Conservation (phyloP, 2,797 vertebrate genomes). For the Apogon talboti region DNA sequence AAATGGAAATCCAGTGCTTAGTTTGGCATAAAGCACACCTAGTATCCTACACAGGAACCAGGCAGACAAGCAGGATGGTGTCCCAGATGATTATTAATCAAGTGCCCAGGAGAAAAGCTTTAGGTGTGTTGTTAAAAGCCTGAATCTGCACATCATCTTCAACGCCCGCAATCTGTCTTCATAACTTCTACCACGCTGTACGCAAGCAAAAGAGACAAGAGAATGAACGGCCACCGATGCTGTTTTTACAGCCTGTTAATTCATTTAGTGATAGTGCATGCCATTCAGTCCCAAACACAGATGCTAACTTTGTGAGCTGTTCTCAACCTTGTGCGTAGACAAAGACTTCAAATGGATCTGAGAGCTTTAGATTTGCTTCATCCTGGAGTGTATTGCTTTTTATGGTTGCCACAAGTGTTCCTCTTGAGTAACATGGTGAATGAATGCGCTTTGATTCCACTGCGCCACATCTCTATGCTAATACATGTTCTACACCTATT, state of each 20-base stretch:
- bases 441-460: conserved; percentile 50
- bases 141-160: conserved; percentile 15
- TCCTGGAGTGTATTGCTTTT: conserved; percentile 16
- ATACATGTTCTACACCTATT: conserved; percentile 47
- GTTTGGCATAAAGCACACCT: conserved; percentile 71
- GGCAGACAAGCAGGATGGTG: conserved; percentile 47
- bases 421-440: conserved; percentile 27
- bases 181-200: conserved; percentile 35
- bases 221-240: conserved; percentile 33
- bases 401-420: conserved; percentile 22
- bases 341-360: conserved; percentile 37
- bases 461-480: conserved; percentile 34
- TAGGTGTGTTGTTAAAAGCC: conserved; percentile 36
- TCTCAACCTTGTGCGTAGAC: conserved; percentile 28
- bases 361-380: conserved; percentile 39
- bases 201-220: conserved; percentile 37
- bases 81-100: conserved; percentile 77
- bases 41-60: conserved; percentile 44
- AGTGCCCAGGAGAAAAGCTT: conserved; percentile 32
- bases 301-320: conserved; percentile 36
- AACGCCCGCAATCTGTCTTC: conserved; percentile 56
- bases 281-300: conserved; percentile 13
- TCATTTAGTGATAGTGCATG: conserved; percentile 31
- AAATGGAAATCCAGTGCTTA: conserved; percentile 78
- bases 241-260: conserved; percentile 63